Percentiles rank a stretch among this genome's conserved stretches.
Evolutionary conservation across 2,797 vertebrate species (phyloP).

Genomic region (Manis javanica): DNA sequence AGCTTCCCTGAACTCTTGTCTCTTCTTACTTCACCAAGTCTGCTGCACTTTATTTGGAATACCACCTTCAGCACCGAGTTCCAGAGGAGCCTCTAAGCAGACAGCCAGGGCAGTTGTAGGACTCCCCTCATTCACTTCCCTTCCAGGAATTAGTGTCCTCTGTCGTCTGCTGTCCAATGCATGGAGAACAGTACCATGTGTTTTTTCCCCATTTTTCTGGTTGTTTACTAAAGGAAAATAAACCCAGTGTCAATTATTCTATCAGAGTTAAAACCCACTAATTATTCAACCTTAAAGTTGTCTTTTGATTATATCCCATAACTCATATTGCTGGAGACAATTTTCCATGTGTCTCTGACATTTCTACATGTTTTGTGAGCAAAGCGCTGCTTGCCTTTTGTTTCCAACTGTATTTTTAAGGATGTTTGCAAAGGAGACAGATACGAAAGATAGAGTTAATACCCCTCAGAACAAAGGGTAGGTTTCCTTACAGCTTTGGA

Average conservation of each 20-base stretch:
- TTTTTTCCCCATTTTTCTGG: background rate
- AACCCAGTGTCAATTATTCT: background rate
- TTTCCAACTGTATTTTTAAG: background rate
- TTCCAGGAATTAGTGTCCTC: background rate
- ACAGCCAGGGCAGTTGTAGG: background rate
- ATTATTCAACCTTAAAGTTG: background rate
- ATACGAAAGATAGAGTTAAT: background rate
- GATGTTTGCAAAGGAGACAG: background rate
- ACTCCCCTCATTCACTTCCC: background rate
- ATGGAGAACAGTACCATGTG: background rate
- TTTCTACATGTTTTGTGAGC: background rate
- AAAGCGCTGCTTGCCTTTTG: background rate
- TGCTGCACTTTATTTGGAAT: background rate
- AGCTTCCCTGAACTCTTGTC: background rate
- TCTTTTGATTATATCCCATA: background rate
- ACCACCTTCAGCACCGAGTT: background rate
- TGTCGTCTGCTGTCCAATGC: background rate
- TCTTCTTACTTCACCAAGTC: background rate
- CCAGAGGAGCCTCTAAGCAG: background rate
- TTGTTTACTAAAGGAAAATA: background rate
- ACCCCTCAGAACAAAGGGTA: background rate
- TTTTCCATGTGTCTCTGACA: background rate
- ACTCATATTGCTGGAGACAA: background rate
- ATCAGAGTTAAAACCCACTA: background rate
- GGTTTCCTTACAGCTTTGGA: background rate